These are phyloP conservation scores for Hemiscyllium ocellatum DNA, from an alignment of 2,113 vertebrate species.

Conservation along the genomic window DNA sequence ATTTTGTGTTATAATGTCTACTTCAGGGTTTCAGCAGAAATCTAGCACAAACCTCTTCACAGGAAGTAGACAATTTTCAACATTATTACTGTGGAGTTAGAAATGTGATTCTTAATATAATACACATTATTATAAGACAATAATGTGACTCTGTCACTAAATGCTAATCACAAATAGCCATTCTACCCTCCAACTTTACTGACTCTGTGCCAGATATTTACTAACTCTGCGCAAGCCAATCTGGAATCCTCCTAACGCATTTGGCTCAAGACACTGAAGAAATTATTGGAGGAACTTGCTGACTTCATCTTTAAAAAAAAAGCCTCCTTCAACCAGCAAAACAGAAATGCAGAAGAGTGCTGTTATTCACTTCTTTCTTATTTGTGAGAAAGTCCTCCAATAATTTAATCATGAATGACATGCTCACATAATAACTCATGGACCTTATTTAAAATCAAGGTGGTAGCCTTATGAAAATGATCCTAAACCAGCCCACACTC, in stretches of 20 bases:
- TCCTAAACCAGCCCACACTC: too few species aligned
- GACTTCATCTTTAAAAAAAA: neutral
- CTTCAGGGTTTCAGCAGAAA: neutral
- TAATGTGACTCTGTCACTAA: neutral
- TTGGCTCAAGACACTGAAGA: neutral
- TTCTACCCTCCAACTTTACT: neutral
- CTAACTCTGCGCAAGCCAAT: neutral
- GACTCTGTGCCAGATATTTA: neutral
- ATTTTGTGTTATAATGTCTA: neutral
- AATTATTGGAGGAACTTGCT: neutral
- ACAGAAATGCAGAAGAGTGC: neutral
- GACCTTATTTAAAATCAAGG: neutral
- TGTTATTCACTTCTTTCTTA: neutral
- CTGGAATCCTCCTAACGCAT: neutral
- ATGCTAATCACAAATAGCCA: neutral
- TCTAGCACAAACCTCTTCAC: neutral
- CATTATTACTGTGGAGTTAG: neutral
- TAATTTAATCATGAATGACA: neutral
- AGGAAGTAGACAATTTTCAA: neutral
- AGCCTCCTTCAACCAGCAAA: neutral
- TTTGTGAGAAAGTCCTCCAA: neutral
- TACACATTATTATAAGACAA: neutral
- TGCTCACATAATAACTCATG: neutral
- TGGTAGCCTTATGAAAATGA: neutral
- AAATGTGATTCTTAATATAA: neutral